phyloP scores from a whole-genome alignment of 92 coral and sea anemone genomes.

The Blastomussa wellsi region DNA sequence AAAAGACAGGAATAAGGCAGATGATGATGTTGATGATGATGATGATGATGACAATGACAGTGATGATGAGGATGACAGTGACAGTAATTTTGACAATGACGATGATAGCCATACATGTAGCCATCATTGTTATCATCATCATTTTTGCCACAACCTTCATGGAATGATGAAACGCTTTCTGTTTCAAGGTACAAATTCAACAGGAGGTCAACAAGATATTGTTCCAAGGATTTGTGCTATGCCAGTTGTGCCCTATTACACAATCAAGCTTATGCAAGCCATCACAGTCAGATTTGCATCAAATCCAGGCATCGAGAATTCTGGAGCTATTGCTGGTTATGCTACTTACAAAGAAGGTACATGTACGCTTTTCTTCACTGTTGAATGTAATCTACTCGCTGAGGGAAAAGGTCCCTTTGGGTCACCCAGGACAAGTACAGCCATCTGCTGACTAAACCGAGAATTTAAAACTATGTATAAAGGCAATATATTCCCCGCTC shows the following conservation, averaged over 20 bases:
- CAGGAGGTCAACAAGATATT: not conserved
- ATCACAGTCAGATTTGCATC: not conserved
- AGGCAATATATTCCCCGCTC: too few species aligned
- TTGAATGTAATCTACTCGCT: not conserved
- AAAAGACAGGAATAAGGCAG: too few species aligned
- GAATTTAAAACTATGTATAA: too few species aligned
- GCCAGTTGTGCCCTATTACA: not conserved
- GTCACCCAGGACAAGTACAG: too few species aligned
- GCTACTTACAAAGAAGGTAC: constrained; percentile 8
- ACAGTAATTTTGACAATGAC: too few species aligned
- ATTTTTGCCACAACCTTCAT: not conserved
- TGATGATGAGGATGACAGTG: too few species aligned
- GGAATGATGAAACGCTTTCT: not conserved
- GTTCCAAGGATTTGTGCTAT: not conserved
- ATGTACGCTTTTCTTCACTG: not conserved
- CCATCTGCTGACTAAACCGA: too few species aligned
- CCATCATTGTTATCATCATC: too few species aligned
- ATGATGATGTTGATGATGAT: too few species aligned
- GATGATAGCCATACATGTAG: too few species aligned
- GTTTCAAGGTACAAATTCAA: constrained; percentile 17
- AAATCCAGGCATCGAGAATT: fast-evolving
- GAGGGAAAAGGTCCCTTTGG: too few species aligned
- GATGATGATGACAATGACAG: too few species aligned
- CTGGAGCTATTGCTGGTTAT: constrained; percentile 22
- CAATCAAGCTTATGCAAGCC: not conserved